Base-by-base conservation (phyloP, 2,888 invertebrate species). In the Chloromyia formosa region DNA sequence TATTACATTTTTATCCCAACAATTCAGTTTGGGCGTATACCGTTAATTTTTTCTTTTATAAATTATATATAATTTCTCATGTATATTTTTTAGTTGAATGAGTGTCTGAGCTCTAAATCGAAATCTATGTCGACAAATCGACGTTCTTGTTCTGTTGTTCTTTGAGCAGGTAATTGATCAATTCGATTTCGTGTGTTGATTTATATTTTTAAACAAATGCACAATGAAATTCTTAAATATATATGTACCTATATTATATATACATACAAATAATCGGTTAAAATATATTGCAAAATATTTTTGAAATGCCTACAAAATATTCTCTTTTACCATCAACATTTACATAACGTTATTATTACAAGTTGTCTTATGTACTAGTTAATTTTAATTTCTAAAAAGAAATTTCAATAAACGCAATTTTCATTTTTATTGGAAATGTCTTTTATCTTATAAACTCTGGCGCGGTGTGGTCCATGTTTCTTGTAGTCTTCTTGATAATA, bases 81-180 rank as follows among this genome's bases (percentile, higher is more conserved):
- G 22, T 71, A 69, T 69, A 53, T 58, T 69, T 69, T 69, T 71
- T 56, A 71, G 56, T 71, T 71, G 71, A 69, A 53, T 69, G 68
- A 69, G 54, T 69, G 22, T 71, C 71, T 56, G 71, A 71, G 56
- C 58, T 56, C 27, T 71, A 54, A 27, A 35, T 22, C 56, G n/a
- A 58, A 71, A 58, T 58, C 71, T 53, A 23, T 71, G 71, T 56
- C 71, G 71, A 71, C 40, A 40, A n/a, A 35, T 71, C 66, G 66
- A 66, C 66, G 66, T 35, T 42, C 66, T 66, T 42, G 66, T 49
- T 66, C 66, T 49, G 49, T 58, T 23, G 23, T 58, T 58, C 58
- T 16, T 58, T 58, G 56, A 56, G 71, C 71, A 71, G 71, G 71
- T 71, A 71, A 71, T 68, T 68, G 53, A 64, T 42, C 40, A 58